Evolutionary conservation across 1,140 invertebrate genomes (phyloP).

Genomic region (Anoplophora glabripennis): DNA sequence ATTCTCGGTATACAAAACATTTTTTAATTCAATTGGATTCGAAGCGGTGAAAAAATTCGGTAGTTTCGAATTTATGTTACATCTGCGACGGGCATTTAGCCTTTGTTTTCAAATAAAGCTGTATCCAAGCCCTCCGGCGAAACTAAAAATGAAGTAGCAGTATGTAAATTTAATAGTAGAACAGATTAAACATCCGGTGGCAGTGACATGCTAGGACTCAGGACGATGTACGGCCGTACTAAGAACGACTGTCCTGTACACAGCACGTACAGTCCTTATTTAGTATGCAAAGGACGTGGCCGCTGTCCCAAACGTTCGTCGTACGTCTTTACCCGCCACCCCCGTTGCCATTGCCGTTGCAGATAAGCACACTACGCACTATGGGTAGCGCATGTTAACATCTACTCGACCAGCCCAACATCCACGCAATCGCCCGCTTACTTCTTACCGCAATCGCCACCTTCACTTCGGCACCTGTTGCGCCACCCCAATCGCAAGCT

Average conservation of each 20-base stretch:
- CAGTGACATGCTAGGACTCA: constrained; percentile 21
- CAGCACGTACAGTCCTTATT: constrained; percentile 11
- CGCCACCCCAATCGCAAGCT: too few relatives aligned
- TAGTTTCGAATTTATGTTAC: too few relatives aligned
- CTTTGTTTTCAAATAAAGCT: neutral
- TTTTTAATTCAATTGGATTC: too few relatives aligned
- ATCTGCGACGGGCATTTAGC: too few relatives aligned
- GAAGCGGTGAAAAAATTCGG: too few relatives aligned
- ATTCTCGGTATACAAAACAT: too few relatives aligned
- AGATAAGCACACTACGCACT: neutral
- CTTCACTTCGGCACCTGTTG: too few relatives aligned
- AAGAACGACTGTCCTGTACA: constrained; percentile 5
- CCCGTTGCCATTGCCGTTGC: constrained; percentile 1
- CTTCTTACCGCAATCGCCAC: too few relatives aligned
- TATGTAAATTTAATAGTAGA: neutral
- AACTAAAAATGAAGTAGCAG: too few relatives aligned
- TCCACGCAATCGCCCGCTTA: too few relatives aligned
- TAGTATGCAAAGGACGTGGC: constrained; percentile 19
- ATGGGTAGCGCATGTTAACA: neutral
- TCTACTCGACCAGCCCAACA: too few relatives aligned
- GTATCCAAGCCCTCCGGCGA: constrained; percentile 14
- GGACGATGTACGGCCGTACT: constrained; percentile 22
- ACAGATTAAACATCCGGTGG: constrained; percentile 19
- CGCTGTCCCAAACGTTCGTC: constrained; percentile 14
- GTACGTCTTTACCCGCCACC: constrained; percentile 3